Conservation (phyloP, 2,797 vertebrate species). For the Aphelocoma californica region DNA sequence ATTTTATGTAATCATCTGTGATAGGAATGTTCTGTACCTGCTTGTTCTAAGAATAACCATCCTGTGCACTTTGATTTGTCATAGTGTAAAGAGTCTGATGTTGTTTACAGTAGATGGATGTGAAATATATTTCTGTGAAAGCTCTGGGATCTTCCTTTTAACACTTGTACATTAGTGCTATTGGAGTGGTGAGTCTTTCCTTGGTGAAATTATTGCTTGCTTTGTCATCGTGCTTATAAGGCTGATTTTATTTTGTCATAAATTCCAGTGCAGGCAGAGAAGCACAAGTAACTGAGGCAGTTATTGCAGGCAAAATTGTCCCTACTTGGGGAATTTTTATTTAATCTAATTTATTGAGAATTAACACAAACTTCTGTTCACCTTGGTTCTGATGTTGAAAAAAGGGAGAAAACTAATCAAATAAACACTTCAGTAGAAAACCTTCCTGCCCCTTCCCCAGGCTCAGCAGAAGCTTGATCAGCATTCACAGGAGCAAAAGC, state of each 20-base stretch:
- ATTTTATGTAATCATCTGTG: background rate
- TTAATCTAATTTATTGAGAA: background rate
- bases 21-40: background rate
- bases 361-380: background rate
- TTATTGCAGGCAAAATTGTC: background rate
- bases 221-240: background rate
- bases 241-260: background rate
- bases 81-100: background rate
- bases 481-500: background rate
- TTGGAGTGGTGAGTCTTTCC: background rate
- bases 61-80: background rate
- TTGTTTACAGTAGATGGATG: background rate
- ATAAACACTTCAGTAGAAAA: background rate
- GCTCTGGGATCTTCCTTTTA: background rate
- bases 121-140: background rate
- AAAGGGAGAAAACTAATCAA: background rate
- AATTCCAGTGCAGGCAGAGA: background rate
- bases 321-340: background rate
- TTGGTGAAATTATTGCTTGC: background rate
- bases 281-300: background rate
- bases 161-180: background rate
- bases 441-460: background rate
- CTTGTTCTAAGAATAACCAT: background rate
- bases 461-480: background rate
- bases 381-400: background rate